Evolutionary conservation across 2,888 invertebrate genomes (phyloP), one percentile per base, ranked within the genome.

Genomic region (Rhogogaster chlorosoma): DNA sequence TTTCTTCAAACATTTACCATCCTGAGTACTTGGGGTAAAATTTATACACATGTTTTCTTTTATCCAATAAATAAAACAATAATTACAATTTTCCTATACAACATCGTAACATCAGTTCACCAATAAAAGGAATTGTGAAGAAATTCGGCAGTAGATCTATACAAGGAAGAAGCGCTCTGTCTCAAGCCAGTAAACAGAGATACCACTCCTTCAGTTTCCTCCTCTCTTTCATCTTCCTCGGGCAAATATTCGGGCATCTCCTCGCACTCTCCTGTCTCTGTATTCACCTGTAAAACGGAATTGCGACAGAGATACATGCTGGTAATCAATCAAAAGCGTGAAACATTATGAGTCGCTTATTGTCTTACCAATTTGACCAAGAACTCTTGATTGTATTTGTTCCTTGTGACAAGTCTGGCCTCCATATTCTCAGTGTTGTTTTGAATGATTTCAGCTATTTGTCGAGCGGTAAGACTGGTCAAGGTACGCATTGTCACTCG

Each of bases 401-500:
- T 94, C 86, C 90, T 93, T 18, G 93, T 91, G 78, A 94, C 92
- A 87, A 94, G 88, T 90, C 91, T 91, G 15, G 93, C 93, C 86
- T 93, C 92, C 93, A 94, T 93, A 73, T 90, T 92, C 18, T 90
- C 89, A 64, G 92, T 92, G 87, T 93, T 92, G 85, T 91, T 91
- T 70, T 89, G 89, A 84, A 94, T 93, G 57, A 92, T 92, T 85
- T 93, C 92, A 0, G 93, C 93, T 80, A 94, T 93, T 88, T 92
- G 92, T 87, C 92, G 92, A 1, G 93, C 91, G 12, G 92, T 92
- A 18, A 94, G 91, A 86, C 90, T 92, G 83, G 88, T 91, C 84
- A 93, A 87, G n/a, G 93, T 93, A 83, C 94, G 91, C 92, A 94
- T 93, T n/a, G 93, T 93, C 75, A 93, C 93, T 84, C 94, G 89